Percentiles rank a stretch among this genome's conserved stretches.
Conservation (phyloP, 2,113 vertebrate genomes). For the Eupsittula cactorum region DNA sequence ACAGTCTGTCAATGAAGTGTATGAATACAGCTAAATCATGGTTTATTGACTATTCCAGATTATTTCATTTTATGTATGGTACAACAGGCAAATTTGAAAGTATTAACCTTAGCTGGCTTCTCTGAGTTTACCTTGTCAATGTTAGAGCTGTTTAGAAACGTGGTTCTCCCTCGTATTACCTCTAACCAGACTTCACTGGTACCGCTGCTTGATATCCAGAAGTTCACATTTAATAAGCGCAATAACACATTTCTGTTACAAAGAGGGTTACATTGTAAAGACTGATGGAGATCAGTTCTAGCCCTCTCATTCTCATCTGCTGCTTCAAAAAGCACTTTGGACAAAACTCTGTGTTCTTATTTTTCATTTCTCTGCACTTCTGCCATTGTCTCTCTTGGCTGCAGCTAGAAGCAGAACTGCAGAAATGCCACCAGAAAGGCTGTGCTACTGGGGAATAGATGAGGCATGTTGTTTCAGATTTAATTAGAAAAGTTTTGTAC, state of each 20-base stretch:
- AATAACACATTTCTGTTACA: neutral
- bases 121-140: neutral
- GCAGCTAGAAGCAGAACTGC: neutral
- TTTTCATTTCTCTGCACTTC: conserved; percentile 12
- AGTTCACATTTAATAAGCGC: neutral
- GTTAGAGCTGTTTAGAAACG: neutral
- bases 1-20: conserved; percentile 49
- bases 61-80: neutral
- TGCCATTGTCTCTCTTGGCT: conserved; percentile 2
- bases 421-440: conserved; percentile 57
- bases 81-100: neutral
- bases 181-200: neutral
- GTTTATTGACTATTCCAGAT: conserved; percentile 23
- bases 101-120: neutral
- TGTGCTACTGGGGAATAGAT: conserved; percentile 46
- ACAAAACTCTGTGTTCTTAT: neutral
- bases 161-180: neutral
- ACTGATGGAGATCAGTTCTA: neutral
- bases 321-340: neutral
- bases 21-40: conserved; percentile 22
- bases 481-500: conserved; percentile 70
- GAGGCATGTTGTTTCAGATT: conserved; percentile 61
- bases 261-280: neutral
- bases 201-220: neutral
- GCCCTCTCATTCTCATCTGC: neutral